Percentiles rank a stretch among this genome's conserved stretches.
Conservation (phyloP, 2,113 vertebrate species). For the Castor canadensis region DNA sequence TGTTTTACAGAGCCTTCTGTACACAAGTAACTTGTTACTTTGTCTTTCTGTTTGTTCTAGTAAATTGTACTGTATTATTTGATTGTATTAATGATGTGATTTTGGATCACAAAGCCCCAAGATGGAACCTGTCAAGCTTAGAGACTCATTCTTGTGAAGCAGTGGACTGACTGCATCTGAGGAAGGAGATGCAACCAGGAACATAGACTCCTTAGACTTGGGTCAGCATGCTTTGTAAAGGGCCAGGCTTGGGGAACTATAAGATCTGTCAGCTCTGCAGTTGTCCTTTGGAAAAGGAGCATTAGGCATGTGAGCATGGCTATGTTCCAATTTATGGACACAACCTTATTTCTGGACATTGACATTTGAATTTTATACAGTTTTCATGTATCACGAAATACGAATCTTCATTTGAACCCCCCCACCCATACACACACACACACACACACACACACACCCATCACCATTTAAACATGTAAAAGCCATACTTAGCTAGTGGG, state of each 20-base stretch:
- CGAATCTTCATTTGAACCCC: neutral
- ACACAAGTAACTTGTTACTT: neutral
- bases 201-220: neutral
- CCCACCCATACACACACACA: no score
- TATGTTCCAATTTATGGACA: neutral
- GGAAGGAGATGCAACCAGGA: neutral
- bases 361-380: conserved; percentile 50
- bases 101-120: conserved; percentile 13
- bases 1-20: neutral
- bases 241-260: neutral
- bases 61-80: neutral
- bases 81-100: neutral
- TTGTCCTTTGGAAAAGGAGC: neutral
- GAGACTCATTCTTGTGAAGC: neutral
- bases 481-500: conserved; percentile 6
- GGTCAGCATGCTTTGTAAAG: neutral
- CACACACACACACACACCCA: no score
- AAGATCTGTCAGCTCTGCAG: neutral
- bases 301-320: neutral
- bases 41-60: conserved; percentile 36
- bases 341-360: neutral
- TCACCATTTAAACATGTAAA: conserved; percentile 47
- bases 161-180: neutral
- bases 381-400: conserved; percentile 54
- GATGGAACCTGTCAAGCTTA: conserved; percentile 40